phyloP scores from a whole-genome alignment of 2,113 vertebrate genomes.

The Cisticola juncidis region DNA sequence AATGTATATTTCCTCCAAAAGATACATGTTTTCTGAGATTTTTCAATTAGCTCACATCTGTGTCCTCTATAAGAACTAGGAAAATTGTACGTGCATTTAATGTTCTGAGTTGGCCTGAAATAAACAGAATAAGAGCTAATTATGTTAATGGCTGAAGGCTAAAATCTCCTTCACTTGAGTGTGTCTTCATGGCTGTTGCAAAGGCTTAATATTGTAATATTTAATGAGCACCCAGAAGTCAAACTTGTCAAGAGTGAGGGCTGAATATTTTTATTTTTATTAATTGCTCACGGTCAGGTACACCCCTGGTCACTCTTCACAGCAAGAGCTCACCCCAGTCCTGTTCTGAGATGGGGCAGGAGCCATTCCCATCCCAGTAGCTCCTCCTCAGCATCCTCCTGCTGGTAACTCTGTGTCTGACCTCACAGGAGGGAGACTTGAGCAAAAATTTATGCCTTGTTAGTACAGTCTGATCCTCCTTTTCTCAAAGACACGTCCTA shows the following conservation, averaged over 20 bases:
- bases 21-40: not conserved
- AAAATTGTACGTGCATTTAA: not conserved
- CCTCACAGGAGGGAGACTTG: not conserved
- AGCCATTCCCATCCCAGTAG: accelerated
- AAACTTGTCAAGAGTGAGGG: not conserved
- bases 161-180: not conserved
- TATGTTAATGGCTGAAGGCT: not conserved
- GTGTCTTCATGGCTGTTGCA: not conserved
- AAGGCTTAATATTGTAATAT: not conserved
- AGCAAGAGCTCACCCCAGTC: accelerated
- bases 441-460: not conserved
- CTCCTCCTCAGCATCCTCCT: not conserved
- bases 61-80: not conserved
- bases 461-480: not conserved
- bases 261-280: not conserved
- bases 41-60: not conserved
- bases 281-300: not conserved
- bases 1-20: not conserved
- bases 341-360: accelerated
- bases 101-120: not conserved
- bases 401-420: not conserved
- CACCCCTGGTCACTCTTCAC: not conserved
- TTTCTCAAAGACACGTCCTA: not conserved
- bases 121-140: slow-evolving; percentile 11
- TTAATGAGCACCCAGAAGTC: not conserved